Evolutionary conservation across 2,113 vertebrate genomes (phyloP).

Genomic region (Echinops telfairi): DNA sequence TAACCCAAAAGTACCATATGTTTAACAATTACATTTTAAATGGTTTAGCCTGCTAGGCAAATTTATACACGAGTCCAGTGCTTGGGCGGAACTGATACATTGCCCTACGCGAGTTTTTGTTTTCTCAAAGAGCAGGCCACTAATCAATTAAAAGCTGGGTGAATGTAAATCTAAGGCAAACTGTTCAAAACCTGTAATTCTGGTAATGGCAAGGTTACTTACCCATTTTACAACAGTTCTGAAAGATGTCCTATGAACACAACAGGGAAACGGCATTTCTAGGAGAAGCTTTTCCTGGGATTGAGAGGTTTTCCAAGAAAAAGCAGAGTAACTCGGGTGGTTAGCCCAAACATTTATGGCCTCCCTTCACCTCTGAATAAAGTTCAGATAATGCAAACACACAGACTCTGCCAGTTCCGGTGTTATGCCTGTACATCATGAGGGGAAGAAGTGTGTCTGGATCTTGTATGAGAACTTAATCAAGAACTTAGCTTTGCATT

Average conservation of each 20-base stretch:
- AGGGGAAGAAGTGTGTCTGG: neutral
- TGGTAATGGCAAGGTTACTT: neutral
- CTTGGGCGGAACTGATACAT: neutral
- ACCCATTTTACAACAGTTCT: neutral
- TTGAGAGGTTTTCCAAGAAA: constrained; percentile 55
- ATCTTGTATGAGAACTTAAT: constrained; percentile 16
- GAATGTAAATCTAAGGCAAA: neutral
- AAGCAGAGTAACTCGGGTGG: neutral
- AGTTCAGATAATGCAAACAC: neutral
- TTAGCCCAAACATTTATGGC: neutral
- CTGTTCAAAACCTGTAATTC: neutral
- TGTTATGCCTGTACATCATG: neutral
- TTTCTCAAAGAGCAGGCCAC: neutral
- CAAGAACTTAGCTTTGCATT: neutral
- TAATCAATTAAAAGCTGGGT: neutral
- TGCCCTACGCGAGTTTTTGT: neutral
- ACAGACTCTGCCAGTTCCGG: neutral
- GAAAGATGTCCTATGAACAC: neutral
- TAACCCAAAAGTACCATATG: neutral
- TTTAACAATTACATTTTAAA: neutral
- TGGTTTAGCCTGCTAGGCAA: neutral
- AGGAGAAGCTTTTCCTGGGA: constrained; percentile 16
- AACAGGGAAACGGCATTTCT: neutral
- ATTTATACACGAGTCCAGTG: neutral
- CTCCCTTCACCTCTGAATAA: constrained; percentile 10